A percentile compares a stretch with the other conserved stretches of the same genome.
Evolutionary conservation across 1,140 invertebrate species (phyloP).

Genomic region (Lysiphlebus fabarum): DNA sequence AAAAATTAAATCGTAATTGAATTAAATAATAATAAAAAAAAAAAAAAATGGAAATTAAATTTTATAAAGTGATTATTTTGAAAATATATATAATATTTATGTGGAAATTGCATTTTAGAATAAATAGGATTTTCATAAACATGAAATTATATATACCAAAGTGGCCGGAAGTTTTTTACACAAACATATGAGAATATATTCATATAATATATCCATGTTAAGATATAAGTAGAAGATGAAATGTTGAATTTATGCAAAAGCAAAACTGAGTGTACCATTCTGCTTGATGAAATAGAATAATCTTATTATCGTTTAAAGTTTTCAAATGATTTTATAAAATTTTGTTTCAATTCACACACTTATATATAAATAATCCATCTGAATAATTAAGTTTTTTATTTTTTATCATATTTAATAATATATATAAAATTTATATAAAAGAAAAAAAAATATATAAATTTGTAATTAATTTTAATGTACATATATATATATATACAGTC

Average conservation of each 20-base stretch:
- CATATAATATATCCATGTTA: constrained; percentile 2
- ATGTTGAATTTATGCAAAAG: constrained; percentile 4
- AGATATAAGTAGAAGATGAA: constrained; percentile 7
- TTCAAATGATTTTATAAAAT: constrained; percentile 18
- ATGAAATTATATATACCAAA: no score
- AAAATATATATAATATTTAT: no score
- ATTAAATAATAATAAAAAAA: no score
- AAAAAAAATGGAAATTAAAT: no score
- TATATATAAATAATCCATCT: no score
- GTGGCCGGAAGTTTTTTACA: background rate
- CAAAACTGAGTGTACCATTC: constrained; percentile 12
- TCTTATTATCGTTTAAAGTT: constrained; percentile 22
- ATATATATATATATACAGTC: constrained; percentile 1
- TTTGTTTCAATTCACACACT: background rate
- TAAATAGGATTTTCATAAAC: no score
- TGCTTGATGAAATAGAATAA: constrained; percentile 19
- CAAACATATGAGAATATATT: background rate
- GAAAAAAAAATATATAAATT: background rate
- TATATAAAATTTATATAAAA: no score
- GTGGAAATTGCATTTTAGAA: no score
- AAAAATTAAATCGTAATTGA: no score
- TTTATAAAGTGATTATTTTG: no score
- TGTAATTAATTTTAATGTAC: no score
- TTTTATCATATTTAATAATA: no score
- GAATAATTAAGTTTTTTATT: background rate